Evolutionary conservation across 2,797 vertebrate species (phyloP), one percentile per base, ranked within the genome.

Genomic region (Oreonectes daqikongensis): DNA sequence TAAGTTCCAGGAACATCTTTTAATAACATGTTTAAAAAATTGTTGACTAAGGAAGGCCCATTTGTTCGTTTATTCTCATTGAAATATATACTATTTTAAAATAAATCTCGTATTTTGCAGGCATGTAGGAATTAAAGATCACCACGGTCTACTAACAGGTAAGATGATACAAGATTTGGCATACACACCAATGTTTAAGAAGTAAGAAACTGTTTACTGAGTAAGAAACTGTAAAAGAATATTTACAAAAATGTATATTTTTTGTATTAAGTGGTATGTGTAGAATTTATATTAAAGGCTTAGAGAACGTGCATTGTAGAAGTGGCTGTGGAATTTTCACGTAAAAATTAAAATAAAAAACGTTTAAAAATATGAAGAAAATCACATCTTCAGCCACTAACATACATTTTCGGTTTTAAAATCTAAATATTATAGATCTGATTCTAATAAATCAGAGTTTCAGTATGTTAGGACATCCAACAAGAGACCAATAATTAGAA

Each of bases 61-160:
- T 8, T 38, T 73, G 22, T 38, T 72, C 28, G 17, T 73, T 64
- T 10, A 26, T 52, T 73, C 30, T 64, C 15, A 53, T 52, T 26
- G 7, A 7, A 50, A n/a, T 17, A 40, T 28, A 6, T 65, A 24
- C 42, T 64, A 24, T 55, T 10, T 22, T 11, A 52, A 55, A 11
- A 55, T 50, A 24, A 3, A 1, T 28, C 4, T 17, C 22, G 1
- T 55, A 55, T 30, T 74, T 48, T 65, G 3, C 60, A 65, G 72
- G 72, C 48, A 26, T 46, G 38, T 44, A n/a, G 15, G 26, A 6
- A 52, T 12, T 15, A 30, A 35, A 28, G 48, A 18, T 74, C 59
- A 28, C 17, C 46, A 74, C 11, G n/a, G 61, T 30, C 22, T 14
- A 12, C 22, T 40, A 20, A 22, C 14, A 42, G 60, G 72, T 74